These are phyloP conservation scores for Falco concolor DNA, from an alignment of 2,797 vertebrate species.

Conservation along the genomic window DNA sequence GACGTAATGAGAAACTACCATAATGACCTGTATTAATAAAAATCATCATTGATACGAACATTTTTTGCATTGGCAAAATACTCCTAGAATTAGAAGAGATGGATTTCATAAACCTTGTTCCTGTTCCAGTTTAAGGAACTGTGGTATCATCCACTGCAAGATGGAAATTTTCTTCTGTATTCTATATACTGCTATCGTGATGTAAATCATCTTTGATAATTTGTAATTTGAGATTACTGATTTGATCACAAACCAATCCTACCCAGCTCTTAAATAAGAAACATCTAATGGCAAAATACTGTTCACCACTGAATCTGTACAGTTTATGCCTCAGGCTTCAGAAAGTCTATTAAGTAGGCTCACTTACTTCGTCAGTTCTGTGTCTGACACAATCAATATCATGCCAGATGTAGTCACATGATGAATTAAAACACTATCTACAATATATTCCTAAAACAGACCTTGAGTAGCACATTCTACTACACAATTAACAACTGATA, in stretches of 20 bases:
- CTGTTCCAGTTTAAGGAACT: not conserved
- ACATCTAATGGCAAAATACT: not conserved
- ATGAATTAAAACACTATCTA: not conserved
- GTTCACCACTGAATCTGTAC: not conserved
- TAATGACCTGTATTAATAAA: not conserved
- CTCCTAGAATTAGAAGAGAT: not conserved
- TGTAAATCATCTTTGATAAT: not conserved
- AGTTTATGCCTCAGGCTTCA: not conserved
- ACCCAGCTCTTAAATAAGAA: not conserved
- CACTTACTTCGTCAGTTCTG: not conserved
- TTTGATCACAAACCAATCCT: not conserved
- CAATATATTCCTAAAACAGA: not conserved
- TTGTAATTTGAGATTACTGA: not conserved
- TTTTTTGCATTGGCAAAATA: not conserved
- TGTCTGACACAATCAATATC: not conserved
- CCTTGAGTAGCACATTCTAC: not conserved
- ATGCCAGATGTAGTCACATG: not conserved
- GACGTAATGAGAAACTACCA: not conserved
- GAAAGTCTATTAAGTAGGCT: not conserved
- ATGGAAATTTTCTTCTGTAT: not conserved
- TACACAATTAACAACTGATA: not conserved
- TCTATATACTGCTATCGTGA: not conserved
- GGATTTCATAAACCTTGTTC: not conserved
- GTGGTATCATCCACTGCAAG: not conserved
- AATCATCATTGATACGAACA: not conserved